phyloP scores from a whole-genome alignment of 2,888 invertebrate genomes.

The Drosophila flavopinicola region DNA sequence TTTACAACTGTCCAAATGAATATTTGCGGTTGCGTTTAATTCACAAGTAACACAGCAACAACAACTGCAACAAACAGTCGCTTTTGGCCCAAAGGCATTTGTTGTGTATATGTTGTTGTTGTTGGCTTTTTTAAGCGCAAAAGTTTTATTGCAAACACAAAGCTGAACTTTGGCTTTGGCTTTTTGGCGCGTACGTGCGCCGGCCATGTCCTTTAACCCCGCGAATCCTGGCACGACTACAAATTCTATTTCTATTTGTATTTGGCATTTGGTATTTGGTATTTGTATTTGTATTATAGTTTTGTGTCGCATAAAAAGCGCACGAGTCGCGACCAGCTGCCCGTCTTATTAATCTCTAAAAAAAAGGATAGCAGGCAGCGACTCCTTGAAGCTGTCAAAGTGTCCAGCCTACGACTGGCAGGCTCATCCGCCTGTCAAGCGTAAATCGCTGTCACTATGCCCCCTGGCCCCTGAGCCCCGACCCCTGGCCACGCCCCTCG shows the following conservation, averaged over 20 bases:
- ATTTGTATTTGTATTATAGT: slow-evolving; percentile 67
- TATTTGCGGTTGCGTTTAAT: slow-evolving; percentile 85
- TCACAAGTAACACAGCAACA: slow-evolving; percentile 82
- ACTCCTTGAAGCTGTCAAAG: slow-evolving; percentile 67
- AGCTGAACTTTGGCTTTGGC: slow-evolving; percentile 54
- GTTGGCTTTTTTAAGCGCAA: slow-evolving; percentile 52
- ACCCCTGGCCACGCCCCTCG: no score
- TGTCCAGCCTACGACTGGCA: slow-evolving; percentile 70
- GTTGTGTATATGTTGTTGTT: slow-evolving; percentile 10
- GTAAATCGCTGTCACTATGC: slow-evolving; percentile 24
- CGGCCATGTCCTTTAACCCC: slow-evolving; percentile 39
- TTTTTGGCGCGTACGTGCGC: slow-evolving; percentile 59
- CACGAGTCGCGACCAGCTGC: slow-evolving; percentile 35
- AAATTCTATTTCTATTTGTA: slow-evolving; percentile 39
- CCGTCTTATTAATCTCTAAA: slow-evolving; percentile 64
- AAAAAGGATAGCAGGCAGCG: slow-evolving; percentile 15
- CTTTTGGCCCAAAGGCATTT: slow-evolving; percentile 40
- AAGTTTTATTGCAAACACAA: slow-evolving; percentile 72
- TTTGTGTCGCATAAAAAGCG: slow-evolving; percentile 62
- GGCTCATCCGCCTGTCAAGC: slow-evolving; percentile 75
- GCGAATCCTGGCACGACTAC: slow-evolving; percentile 16
- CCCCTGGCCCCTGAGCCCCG: background rate
- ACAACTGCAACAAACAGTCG: slow-evolving; percentile 52
- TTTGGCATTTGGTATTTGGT: slow-evolving; percentile 41
- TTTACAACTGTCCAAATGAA: slow-evolving; percentile 84